A percentile compares a stretch with the other conserved stretches of the same genome.
Conservation (phyloP, 2,888 invertebrate species). For the Lithosia quadra region DNA sequence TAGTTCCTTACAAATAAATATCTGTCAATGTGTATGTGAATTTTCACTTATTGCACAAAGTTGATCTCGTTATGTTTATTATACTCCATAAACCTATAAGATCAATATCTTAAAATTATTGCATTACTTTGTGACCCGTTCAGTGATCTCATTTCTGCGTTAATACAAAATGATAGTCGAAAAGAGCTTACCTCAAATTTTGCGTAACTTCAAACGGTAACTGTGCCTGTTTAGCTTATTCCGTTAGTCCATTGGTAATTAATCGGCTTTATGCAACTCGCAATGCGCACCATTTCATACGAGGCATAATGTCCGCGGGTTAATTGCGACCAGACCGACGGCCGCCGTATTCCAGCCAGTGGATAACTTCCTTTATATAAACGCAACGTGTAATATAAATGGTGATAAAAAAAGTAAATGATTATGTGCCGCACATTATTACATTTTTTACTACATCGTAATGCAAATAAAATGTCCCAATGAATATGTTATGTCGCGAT, state of each 20-base stretch:
- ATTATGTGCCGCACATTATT: slow-evolving; percentile 36
- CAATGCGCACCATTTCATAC: slow-evolving; percentile 3
- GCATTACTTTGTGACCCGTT: no score
- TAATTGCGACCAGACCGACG: slow-evolving; percentile 2
- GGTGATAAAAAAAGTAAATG: slow-evolving; percentile 38
- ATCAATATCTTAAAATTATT: no score
- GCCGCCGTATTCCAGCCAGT: neutral
- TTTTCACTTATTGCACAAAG: no score
- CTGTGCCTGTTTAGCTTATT: neutral
- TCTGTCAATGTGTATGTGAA: no score
- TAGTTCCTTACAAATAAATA: no score
- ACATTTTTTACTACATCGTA: slow-evolving; percentile 38
- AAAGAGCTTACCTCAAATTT: neutral
- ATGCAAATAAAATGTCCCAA: slow-evolving; percentile 36
- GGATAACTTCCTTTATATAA: slow-evolving; percentile 21
- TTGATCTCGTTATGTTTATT: no score
- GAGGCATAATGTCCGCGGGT: neutral
- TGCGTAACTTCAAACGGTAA: neutral
- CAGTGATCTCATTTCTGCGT: no score
- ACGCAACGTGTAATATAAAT: slow-evolving; percentile 32
- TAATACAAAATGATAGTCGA: neutral
- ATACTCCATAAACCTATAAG: no score
- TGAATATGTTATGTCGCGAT: slow-evolving; percentile 40
- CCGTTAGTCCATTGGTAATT: neutral
- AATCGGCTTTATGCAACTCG: neutral